phyloP scores from a whole-genome alignment of 1,140 invertebrate species.

The Pogonomyrmex californicus region DNA sequence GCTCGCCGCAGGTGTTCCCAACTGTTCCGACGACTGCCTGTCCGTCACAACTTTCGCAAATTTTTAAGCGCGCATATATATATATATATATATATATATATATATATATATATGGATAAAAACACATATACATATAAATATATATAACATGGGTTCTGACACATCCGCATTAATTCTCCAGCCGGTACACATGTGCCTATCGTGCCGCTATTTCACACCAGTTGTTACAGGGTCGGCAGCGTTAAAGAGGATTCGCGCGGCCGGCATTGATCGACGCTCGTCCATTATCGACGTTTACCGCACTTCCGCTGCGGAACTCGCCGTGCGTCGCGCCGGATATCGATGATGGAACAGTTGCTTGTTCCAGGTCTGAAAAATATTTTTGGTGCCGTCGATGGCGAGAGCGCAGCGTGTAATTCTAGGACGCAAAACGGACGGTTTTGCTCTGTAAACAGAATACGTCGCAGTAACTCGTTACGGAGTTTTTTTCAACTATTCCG shows the following conservation, averaged over 20 bases:
- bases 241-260: slow-evolving; percentile 65
- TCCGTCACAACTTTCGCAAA: slow-evolving; percentile 37
- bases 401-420: slow-evolving; percentile 52
- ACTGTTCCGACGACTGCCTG: slow-evolving; percentile 29
- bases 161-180: slow-evolving; percentile 50
- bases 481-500: slow-evolving; percentile 59
- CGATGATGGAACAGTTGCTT: slow-evolving; percentile 56
- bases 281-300: slow-evolving; percentile 70
- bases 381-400: slow-evolving; percentile 40
- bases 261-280: slow-evolving; percentile 67
- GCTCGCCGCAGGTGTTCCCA: slow-evolving; percentile 56
- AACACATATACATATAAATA: background rate
- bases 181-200: slow-evolving; percentile 20
- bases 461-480: slow-evolving; percentile 53
- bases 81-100: too few relatives aligned
- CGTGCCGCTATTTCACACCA: slow-evolving; percentile 47
- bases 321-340: slow-evolving; percentile 5
- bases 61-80: slow-evolving; percentile 28
- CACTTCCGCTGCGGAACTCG: slow-evolving; percentile 57
- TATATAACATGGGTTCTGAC: slow-evolving; percentile 47
- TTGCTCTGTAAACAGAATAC: slow-evolving; percentile 60
- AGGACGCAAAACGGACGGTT: slow-evolving; percentile 51
- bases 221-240: slow-evolving; percentile 49
- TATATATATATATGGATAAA: background rate
- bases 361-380: slow-evolving; percentile 48